Base-by-base conservation (phyloP, 1,140 invertebrate genomes). In the Temnothorax curvispinosus region DNA sequence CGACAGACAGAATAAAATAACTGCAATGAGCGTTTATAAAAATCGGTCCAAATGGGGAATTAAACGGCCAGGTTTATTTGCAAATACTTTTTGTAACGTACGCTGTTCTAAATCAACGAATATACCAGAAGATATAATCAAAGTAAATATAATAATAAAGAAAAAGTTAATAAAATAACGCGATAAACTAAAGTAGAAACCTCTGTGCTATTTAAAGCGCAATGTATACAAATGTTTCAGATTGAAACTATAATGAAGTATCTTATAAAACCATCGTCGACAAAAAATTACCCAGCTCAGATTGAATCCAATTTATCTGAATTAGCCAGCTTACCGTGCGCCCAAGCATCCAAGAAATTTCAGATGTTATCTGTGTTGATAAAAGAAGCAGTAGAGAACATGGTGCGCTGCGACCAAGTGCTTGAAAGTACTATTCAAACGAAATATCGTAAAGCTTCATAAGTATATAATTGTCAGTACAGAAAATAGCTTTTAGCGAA, bases 341-440 rank as follows among this genome's bases (percentile, higher is more conserved):
- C 18, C 11, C 13, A 13, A 2, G 41, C 21, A n/a, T 60, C 85
- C 0, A 47, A 87, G 0, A 85, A 67, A 47, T 21, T 78, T 27
- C 15, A 27, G n/a, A 75, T 35, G 3, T 21, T 90, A n/a, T 85
- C 77, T 0, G 41, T 35, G 0, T 38, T 89, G 1, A 32, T 89
- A 15, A 74, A 74, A 1, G 85, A 87, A 58, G 50, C 60, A n/a
- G 38, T 56, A 18, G 50, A 64, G 15, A 88, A 65, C 9, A 7
- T 85, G 9, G 21, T 62, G 1, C 58, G 50, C 21, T 21, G n/a
- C 41, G 8, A 18, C 3, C n/a, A 87, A 50, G 0, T 8, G 7
- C n/a, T 35, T 13, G 5, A 52, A 85, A 74, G 88, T 90, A 85
- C 5, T 64, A 9, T 58, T 13, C 6, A 35, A 9, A 13, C 1